A percentile compares a stretch with the other conserved stretches of the same genome.
Conservation (phyloP, 2,113 vertebrate genomes). For the Petrocephalus microphthalmus region DNA sequence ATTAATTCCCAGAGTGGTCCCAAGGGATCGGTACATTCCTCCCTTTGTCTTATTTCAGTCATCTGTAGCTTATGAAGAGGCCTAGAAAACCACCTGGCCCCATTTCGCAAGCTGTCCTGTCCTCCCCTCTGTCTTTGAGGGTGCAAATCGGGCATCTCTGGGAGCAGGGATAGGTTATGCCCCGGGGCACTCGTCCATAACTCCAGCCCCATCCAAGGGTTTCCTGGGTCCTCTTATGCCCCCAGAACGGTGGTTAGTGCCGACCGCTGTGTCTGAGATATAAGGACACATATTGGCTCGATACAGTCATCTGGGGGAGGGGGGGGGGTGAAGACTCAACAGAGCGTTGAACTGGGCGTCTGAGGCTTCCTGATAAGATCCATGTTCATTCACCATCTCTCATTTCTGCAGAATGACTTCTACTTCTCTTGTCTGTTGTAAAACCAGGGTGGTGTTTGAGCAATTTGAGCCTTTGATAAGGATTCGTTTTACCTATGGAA, state of each 20-base stretch:
- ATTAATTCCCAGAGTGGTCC: conserved; percentile 15
- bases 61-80: background rate
- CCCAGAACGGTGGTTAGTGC: background rate
- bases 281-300: background rate
- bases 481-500: conserved; percentile 3
- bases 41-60: background rate
- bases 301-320: background rate
- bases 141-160: background rate
- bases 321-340: background rate
- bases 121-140: background rate
- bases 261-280: background rate
- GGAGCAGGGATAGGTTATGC: background rate
- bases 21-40: background rate
- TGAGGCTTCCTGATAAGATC: background rate
- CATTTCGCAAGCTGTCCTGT: background rate
- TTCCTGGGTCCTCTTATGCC: background rate
- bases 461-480: conserved; percentile 4
- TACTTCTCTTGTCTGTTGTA: background rate
- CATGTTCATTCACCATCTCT: background rate
- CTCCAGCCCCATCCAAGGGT: background rate
- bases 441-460: conserved; percentile 1
- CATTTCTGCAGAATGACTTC: conserved; percentile 2
- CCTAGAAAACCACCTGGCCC: conserved; percentile 3
- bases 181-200: background rate
- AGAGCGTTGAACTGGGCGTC: background rate